Evolutionary conservation across 2,797 vertebrate species (phyloP), one percentile per base, ranked within the genome.

Genomic region (Galagoides demidoff): DNA sequence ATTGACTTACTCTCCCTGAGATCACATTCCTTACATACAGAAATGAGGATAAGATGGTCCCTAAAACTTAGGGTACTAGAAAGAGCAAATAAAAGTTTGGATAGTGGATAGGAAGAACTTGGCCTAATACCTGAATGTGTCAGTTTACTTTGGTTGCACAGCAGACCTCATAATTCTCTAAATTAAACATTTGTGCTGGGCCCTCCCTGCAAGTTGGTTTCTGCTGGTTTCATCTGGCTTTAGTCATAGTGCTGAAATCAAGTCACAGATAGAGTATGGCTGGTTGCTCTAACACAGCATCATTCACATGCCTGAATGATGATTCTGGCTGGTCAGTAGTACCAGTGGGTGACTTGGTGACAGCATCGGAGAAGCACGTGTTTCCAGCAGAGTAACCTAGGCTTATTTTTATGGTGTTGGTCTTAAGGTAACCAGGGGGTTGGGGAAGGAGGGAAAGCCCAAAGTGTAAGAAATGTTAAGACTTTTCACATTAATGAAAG

Each of bases 281-380:
- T 55, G 1, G 23, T 70, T 37, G 34, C 39, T 63, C 16, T 23
- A 63, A 11, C 23, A 5, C 19, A 43, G 57, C 43, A 8, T 78
- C 71, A 52, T 2, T 76, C 49, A 34, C 22, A 10, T 16, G 34
- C 37, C 25, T 74, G 31, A 87, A 43, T 63, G 83, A 27, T 10
- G 27, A 23, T 73, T 89, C 61, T 81, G 64, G 22, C 27, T 68
- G 5, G 49, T 92, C 23, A 43, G 59, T 14, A 37, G 29, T 25
- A 5, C 19, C 23, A 71, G 27, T 10, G 31, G 9, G 31, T 82
- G 9, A 23, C 22, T 31, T 57, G 34, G 39, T 34, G 59, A 89
- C 4, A 20, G 0, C 29, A 12, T 4, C 2, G 27, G 7, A 64
- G 31, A 10, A n/a, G 2, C 10, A 71, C 2, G 1, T 71, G 34